Evolutionary conservation across 2,888 invertebrate species (phyloP), one percentile per base, ranked within the genome.

Genomic region (Caenorhabditis afra): DNA sequence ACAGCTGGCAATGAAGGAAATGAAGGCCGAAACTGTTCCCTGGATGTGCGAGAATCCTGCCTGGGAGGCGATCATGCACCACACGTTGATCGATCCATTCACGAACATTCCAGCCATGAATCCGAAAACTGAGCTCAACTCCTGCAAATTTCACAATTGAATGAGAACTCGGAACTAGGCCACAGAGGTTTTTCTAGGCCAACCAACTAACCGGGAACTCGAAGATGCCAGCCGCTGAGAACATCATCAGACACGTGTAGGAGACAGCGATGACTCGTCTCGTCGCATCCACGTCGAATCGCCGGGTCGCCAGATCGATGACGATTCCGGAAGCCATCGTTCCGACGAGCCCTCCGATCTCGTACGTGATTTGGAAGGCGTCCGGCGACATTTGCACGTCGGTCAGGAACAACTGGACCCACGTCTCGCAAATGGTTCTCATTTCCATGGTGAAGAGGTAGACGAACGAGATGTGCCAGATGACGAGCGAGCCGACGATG

Each of bases 1-100:
- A 85, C 85, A 79, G 37, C 80, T 84, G n/a, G 84, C 84, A 14
- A 84, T 44, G 58, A 85, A 83, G 0, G 81, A 80, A n/a, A 86
- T 82, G 57, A 86, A 75, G 0, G 85, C 83, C 58, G 79, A 81
- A 16, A 64, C 64, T 20, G 83, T 67, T 29, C 85, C 85, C 2
- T 82, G 78, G 39, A 81, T 79, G n/a, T 47, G 65, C 1, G 59
- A 22, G 37, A 64, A 52, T 59, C 82, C 81, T 4, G 83, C 81
- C 52, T 79, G 75, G 0, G 83, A 68, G 14, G 74, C 74, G 50
- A 83, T 81, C 71, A 85, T 70, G 39, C 83, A 79, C 80, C 82
- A 82, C 3, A 85, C 65, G 50, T 85, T 85, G 52, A 85, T 77
- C 0, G 80, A 77, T 29, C 82, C 79, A 49, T 83, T 83, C 10